Conservation (phyloP, 2,888 invertebrate species). For the Thera obeliscata region DNA sequence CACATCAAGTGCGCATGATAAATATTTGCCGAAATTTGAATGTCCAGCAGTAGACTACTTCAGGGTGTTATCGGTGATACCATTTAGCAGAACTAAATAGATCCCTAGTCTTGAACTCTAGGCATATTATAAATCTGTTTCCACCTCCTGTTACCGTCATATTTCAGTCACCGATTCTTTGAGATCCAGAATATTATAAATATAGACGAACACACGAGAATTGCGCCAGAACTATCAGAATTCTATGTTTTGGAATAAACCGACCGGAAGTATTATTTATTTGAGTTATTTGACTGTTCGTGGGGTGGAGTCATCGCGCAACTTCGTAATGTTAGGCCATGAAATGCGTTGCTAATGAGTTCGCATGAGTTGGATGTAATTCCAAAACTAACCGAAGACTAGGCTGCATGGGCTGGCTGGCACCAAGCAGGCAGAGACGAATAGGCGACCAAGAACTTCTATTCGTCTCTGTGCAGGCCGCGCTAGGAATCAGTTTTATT, state of each 20-base stretch:
- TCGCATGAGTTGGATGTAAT: too few relatives aligned
- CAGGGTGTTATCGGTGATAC: too few relatives aligned
- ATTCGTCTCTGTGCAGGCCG: too few relatives aligned
- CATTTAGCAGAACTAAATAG: not conserved
- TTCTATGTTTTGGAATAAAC: conserved; percentile 44
- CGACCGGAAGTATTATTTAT: conserved; percentile 47
- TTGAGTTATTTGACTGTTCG: conserved; percentile 45
- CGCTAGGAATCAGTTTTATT: too few relatives aligned
- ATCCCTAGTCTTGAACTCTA: not conserved
- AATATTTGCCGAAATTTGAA: too few relatives aligned
- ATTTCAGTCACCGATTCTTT: not conserved
- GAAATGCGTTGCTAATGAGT: conserved; percentile 5
- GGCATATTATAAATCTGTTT: not conserved
- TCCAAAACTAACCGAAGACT: too few relatives aligned
- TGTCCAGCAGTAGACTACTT: too few relatives aligned
- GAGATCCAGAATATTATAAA: not conserved
- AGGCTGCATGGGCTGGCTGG: too few relatives aligned
- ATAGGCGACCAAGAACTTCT: too few relatives aligned
- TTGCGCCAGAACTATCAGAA: not conserved
- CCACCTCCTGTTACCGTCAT: not conserved
- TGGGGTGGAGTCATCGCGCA: conserved; percentile 41
- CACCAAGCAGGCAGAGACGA: too few relatives aligned
- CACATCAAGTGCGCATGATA: too few relatives aligned
- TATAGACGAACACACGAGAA: not conserved
- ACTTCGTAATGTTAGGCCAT: conserved; percentile 43